phyloP scores from a whole-genome alignment of 1,140 invertebrate genomes.

The Pomacea maculata region DNA sequence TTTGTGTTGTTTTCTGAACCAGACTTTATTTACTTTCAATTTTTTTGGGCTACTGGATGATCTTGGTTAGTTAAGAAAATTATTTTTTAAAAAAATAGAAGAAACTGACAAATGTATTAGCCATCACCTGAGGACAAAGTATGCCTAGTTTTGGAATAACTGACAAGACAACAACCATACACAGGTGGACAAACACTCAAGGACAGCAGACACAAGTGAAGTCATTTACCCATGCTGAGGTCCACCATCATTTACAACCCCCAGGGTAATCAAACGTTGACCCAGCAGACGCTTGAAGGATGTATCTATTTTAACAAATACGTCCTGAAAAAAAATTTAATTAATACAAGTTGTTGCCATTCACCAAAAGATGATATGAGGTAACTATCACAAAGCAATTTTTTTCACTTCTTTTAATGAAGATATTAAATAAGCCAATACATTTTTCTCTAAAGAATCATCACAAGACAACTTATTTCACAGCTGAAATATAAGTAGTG shows the following conservation, averaged over 20 bases:
- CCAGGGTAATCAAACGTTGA: constrained; percentile 84
- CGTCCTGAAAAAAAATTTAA: constrained; percentile 63
- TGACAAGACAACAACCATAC: too few relatives aligned
- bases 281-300: constrained; percentile 87
- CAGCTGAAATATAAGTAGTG: too few relatives aligned
- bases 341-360: too few relatives aligned
- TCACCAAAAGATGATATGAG: too few relatives aligned
- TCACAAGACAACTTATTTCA: too few relatives aligned
- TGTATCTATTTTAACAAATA: constrained; percentile 86
- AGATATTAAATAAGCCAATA: too few relatives aligned
- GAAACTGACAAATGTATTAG: too few relatives aligned
- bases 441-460: too few relatives aligned
- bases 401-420: too few relatives aligned
- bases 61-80: neutral
- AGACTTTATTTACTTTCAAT: neutral
- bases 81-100: neutral
- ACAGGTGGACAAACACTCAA: neutral
- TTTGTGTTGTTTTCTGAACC: neutral
- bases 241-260: constrained; percentile 93
- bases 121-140: too few relatives aligned
- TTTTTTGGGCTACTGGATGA: neutral
- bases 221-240: constrained; percentile 86
- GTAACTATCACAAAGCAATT: too few relatives aligned
- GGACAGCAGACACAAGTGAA: constrained; percentile 2
- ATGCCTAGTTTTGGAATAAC: too few relatives aligned